Conservation (phyloP, 2,888 invertebrate species). For the Deroplatys truncata region DNA sequence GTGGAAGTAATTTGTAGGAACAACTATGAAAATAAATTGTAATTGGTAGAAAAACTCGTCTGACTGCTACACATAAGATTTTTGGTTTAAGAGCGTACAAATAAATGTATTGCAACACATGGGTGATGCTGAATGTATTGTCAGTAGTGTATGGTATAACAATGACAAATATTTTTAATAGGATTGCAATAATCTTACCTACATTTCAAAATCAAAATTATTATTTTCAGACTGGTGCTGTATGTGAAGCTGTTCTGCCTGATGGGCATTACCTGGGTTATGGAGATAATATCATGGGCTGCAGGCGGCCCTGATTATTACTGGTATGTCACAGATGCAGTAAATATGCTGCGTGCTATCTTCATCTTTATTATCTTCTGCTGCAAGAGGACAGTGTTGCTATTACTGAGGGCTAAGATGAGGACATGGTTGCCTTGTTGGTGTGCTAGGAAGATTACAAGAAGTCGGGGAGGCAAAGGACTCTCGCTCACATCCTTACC, state of each 20-base stretch:
- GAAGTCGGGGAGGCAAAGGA: background rate
- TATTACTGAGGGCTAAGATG: background rate
- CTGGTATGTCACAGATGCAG: constrained; percentile 38
- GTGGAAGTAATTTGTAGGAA: too few relatives aligned
- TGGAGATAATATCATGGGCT: constrained; percentile 38
- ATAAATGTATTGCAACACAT: too few relatives aligned
- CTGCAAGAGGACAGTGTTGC: constrained; percentile 34
- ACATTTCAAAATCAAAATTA: background rate
- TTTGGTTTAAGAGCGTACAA: too few relatives aligned
- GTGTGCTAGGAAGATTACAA: background rate
- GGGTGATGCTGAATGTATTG: too few relatives aligned
- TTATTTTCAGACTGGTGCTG: constrained; percentile 28
- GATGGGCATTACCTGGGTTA: constrained; percentile 40
- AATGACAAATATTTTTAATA: too few relatives aligned
- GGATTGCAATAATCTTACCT: background rate
- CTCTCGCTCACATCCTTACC: background rate
- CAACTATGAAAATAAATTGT: too few relatives aligned
- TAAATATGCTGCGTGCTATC: constrained; percentile 38
- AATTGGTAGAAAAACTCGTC: too few relatives aligned
- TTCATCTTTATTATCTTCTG: constrained; percentile 40
- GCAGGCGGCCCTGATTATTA: constrained; percentile 34
- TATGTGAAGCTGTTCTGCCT: constrained; percentile 39
- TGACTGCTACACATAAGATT: too few relatives aligned
- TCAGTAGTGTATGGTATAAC: too few relatives aligned
- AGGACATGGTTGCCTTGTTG: background rate